These are phyloP conservation scores for Sycophila texana DNA, from an alignment of 2,888 invertebrate genomes.

Conservation along the genomic window DNA sequence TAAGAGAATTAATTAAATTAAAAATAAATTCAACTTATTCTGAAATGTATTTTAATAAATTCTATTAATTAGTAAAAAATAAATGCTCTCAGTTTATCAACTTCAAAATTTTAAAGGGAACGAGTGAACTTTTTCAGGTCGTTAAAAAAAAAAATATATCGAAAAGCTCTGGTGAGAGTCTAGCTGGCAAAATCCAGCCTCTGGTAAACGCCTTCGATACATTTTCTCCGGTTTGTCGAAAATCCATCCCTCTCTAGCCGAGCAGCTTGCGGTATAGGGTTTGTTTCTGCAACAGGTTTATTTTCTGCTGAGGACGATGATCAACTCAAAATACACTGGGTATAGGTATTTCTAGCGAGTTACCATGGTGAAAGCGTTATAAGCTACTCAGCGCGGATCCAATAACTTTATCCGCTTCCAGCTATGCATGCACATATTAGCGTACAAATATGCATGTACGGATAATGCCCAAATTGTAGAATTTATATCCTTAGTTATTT, in stretches of 20 bases:
- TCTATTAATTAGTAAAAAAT: no score
- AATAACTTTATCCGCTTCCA: slow-evolving; percentile 8
- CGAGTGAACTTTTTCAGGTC: no score
- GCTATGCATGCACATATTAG: background rate
- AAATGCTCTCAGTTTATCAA: no score
- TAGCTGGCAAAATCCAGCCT: slow-evolving; percentile 4
- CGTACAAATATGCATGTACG: no score
- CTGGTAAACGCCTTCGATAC: background rate
- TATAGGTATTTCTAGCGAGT: slow-evolving; percentile 5
- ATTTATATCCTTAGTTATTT: no score
- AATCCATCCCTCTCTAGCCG: background rate
- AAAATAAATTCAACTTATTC: no score
- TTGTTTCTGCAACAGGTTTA: slow-evolving; percentile 37
- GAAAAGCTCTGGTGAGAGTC: no score
- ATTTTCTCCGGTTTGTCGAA: background rate
- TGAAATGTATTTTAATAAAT: no score
- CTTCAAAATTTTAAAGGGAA: no score
- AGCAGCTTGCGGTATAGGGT: background rate
- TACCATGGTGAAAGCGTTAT: background rate
- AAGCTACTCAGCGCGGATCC: background rate
- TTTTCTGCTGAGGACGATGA: background rate
- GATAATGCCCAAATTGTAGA: no score
- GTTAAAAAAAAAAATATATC: no score
- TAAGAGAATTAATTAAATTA: no score
- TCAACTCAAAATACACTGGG: background rate